A percentile compares a stretch with the other conserved stretches of the same genome.
phyloP scores from a whole-genome alignment of 2,888 invertebrate species.

The Trissolcus brochymenae region DNA sequence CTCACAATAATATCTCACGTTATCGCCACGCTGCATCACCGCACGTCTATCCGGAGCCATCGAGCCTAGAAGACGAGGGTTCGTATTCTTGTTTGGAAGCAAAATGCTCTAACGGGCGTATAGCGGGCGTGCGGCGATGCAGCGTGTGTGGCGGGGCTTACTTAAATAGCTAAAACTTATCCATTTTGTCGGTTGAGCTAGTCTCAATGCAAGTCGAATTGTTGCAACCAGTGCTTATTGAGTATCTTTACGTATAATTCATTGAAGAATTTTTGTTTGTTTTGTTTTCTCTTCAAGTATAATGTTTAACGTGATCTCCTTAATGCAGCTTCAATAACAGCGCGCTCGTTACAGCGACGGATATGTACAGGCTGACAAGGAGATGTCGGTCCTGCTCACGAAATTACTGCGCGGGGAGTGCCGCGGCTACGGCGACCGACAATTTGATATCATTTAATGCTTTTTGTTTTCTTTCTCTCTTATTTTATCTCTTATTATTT shows the following conservation, averaged over 20 bases:
- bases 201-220: constrained; percentile 56
- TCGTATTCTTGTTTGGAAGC: constrained; percentile 22
- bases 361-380: constrained; percentile 59
- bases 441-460: constrained; percentile 20
- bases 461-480: not conserved
- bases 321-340: constrained; percentile 59
- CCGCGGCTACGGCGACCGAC: constrained; percentile 9
- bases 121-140: constrained; percentile 10
- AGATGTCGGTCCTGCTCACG: constrained; percentile 43
- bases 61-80: constrained; percentile 24
- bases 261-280: constrained; percentile 28
- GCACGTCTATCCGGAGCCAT: not conserved
- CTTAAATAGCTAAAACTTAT: constrained; percentile 35
- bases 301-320: constrained; percentile 54
- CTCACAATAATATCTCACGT: constrained; percentile 67
- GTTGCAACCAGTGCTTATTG: constrained; percentile 56
- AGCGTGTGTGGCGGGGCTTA: not conserved
- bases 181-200: constrained; percentile 57
- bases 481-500: constrained; percentile 1
- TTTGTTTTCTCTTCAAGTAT: constrained; percentile 18
- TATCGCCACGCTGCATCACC: constrained; percentile 1
- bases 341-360: constrained; percentile 55
- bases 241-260: constrained; percentile 57
- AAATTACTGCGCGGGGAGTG: constrained; percentile 6
- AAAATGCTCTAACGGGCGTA: constrained; percentile 5